These are phyloP conservation scores for Porphyrio hochstetteri DNA, from an alignment of 2,113 vertebrate genomes.

Conservation along the genomic window DNA sequence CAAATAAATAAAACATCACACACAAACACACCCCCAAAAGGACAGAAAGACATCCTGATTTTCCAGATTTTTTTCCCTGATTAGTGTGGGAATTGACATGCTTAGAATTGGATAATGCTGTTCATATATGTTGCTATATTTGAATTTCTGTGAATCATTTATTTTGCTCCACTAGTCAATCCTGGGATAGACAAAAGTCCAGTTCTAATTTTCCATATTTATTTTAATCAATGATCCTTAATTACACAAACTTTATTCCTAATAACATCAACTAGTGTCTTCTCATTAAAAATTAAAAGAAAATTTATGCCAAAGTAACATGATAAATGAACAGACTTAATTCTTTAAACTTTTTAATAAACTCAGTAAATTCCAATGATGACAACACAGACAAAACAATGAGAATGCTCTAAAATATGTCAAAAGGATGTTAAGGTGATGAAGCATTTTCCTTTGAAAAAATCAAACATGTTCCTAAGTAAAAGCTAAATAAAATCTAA, in stretches of 20 bases:
- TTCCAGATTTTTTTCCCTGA: not conserved
- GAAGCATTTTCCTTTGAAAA: constrained; percentile 40
- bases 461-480: constrained; percentile 4
- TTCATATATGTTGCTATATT: not conserved
- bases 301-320: not conserved
- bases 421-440: constrained; percentile 71
- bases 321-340: not conserved
- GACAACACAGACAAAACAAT: constrained; percentile 35
- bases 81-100: not conserved
- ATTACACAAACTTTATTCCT: constrained; percentile 29
- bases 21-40: not conserved
- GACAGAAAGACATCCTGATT: not conserved
- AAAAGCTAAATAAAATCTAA: constrained; percentile 61
- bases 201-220: constrained; percentile 36
- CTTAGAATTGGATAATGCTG: not conserved
- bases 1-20: not conserved
- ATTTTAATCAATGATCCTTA: constrained; percentile 47
- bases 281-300: constrained; percentile 28
- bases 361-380: constrained; percentile 56
- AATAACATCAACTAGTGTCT: constrained; percentile 15
- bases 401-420: constrained; percentile 50
- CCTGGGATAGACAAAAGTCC: not conserved
- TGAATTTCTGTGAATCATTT: not conserved
- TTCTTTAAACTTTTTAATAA: constrained; percentile 59
- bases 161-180: constrained; percentile 21